These are phyloP conservation scores for Heteropelma amictum DNA, from an alignment of 2,888 invertebrate genomes.

Conservation along the genomic window DNA sequence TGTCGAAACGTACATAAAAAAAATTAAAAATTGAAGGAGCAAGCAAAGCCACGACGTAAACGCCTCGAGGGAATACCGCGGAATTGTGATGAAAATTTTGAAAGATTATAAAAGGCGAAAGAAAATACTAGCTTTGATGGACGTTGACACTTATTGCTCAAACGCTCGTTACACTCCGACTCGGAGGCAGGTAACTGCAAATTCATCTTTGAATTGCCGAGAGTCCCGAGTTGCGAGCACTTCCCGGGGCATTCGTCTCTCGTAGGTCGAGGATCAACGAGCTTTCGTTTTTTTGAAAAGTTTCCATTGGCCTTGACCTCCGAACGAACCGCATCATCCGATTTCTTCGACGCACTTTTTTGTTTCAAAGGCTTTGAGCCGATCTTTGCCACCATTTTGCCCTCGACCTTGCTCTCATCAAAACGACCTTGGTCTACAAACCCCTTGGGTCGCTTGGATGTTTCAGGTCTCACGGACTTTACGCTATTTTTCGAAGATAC, in stretches of 20 bases:
- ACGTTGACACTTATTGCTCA: conserved; percentile 55
- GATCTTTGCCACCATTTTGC: conserved; percentile 10
- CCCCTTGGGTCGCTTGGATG: neutral
- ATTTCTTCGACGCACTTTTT: neutral
- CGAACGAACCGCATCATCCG: neutral
- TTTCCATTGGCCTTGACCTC: conserved; percentile 30
- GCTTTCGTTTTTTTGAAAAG: conserved; percentile 6
- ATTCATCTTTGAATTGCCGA: conserved; percentile 5
- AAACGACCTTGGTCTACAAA: neutral
- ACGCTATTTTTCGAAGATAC: conserved; percentile 7
- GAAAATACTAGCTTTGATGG: conserved; percentile 52
- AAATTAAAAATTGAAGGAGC: neutral
- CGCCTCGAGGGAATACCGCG: neutral
- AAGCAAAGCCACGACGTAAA: conserved; percentile 39
- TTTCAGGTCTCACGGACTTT: neutral
- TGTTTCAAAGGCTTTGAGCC: conserved; percentile 1
- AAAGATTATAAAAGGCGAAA: conserved; percentile 20
- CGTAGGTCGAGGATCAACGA: conserved; percentile 42
- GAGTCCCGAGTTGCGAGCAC: conserved; percentile 29
- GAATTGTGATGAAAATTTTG: neutral
- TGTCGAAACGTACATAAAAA: neutral
- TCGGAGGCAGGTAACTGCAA: conserved; percentile 11
- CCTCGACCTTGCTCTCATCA: neutral
- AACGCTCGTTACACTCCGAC: conserved; percentile 21
- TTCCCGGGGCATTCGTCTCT: conserved; percentile 48